Conservation (phyloP, 64 coral and sea anemone species). For the Montipora capricornis region DNA sequence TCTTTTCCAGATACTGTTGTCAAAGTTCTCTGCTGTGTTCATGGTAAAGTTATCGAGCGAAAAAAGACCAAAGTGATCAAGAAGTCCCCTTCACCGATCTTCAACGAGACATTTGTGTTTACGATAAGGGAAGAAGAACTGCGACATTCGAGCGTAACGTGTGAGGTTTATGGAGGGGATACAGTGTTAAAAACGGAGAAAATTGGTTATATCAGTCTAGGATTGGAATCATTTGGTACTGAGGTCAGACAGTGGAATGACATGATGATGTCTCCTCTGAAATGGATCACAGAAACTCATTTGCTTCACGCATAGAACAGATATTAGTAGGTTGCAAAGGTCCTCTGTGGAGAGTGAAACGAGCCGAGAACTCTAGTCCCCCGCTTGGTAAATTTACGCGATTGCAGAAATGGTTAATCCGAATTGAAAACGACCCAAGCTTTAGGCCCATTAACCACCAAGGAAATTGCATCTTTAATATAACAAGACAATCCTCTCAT, state of each 20-base stretch:
- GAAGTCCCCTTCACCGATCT: slow-evolving; percentile 70
- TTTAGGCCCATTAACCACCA: too few species aligned
- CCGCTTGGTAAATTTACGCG: too few species aligned
- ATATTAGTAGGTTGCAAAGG: too few species aligned
- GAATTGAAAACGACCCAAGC: too few species aligned
- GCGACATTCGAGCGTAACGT: slow-evolving; percentile 56
- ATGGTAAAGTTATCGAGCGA: slow-evolving; percentile 61
- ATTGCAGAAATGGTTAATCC: too few species aligned
- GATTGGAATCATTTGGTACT: slow-evolving; percentile 70
- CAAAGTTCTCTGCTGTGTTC: slow-evolving; percentile 67
- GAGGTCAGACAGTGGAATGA: slow-evolving; percentile 93
- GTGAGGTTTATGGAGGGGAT: slow-evolving; percentile 81
- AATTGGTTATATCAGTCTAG: slow-evolving; percentile 83
- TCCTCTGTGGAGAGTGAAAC: too few species aligned
- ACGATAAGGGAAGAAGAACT: slow-evolving; percentile 80
- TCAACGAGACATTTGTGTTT: slow-evolving; percentile 93
- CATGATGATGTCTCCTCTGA: slow-evolving; percentile 83
- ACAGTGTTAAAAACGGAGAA: slow-evolving; percentile 69
- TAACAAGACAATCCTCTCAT: not conserved
- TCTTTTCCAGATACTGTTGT: slow-evolving; percentile 65
- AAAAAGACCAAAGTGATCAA: slow-evolving; percentile 88
- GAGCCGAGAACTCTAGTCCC: too few species aligned
- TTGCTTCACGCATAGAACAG: slow-evolving; percentile 47
- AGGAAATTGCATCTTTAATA: too few species aligned
- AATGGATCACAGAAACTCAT: slow-evolving; percentile 84